Conservation (phyloP, 1,140 invertebrate species). For the Mycetomoellerius zeteki region DNA sequence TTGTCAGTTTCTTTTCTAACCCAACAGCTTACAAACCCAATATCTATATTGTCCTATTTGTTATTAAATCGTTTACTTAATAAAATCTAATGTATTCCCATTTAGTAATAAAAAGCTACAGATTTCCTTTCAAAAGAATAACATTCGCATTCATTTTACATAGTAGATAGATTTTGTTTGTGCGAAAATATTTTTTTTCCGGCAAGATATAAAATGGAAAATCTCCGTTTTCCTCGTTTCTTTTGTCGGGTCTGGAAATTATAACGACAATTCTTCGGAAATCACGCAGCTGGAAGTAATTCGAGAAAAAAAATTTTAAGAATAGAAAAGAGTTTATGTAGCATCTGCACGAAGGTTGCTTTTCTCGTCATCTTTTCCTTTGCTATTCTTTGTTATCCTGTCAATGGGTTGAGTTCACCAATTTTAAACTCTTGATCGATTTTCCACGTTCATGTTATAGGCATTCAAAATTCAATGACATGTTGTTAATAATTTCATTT, state of each 20-base stretch:
- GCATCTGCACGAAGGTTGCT: slow-evolving; percentile 45
- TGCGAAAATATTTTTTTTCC: slow-evolving; percentile 30
- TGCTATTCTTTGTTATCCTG: background rate
- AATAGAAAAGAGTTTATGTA: slow-evolving; percentile 25
- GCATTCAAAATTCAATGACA: background rate
- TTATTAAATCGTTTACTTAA: background rate
- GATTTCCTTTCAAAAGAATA: background rate
- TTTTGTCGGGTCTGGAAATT: slow-evolving; percentile 54
- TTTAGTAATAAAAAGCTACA: background rate
- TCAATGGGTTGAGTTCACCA: slow-evolving; percentile 1
- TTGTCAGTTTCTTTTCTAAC: background rate
- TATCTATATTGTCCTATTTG: background rate
- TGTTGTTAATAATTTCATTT: background rate
- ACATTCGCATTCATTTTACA: background rate
- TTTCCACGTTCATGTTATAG: background rate
- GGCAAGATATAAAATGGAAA: slow-evolving; percentile 38
- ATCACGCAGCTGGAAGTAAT: slow-evolving; percentile 60
- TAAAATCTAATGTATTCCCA: background rate
- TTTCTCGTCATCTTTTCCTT: background rate
- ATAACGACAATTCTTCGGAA: slow-evolving; percentile 64
- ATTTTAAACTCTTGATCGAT: background rate
- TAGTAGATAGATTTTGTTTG: background rate
- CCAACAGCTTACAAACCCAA: background rate
- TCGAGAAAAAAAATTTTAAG: slow-evolving; percentile 54
- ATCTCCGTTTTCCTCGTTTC: slow-evolving; percentile 42